Percentiles rank a stretch among this genome's conserved stretches.
These are phyloP conservation scores for Knipowitschia caucasica DNA, from an alignment of 2,797 vertebrate genomes.

Conservation along the genomic window DNA sequence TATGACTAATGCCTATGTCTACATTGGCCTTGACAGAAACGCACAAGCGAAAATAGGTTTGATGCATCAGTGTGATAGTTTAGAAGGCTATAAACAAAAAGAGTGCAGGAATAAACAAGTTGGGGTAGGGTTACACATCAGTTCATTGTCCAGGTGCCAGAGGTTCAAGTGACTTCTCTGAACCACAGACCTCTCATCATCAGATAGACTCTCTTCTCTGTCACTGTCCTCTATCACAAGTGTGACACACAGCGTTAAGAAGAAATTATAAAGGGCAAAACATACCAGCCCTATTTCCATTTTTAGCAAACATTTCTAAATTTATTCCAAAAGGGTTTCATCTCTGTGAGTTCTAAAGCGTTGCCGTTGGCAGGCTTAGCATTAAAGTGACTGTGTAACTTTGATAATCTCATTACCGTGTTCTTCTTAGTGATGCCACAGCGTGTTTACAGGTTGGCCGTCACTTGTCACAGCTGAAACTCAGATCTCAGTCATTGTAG, in stretches of 20 bases:
- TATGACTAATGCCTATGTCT: conserved; percentile 50
- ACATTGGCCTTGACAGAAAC: conserved; percentile 20
- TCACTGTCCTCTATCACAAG: conserved; percentile 34
- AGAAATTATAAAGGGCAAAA: conserved; percentile 27
- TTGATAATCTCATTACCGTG: conserved; percentile 71
- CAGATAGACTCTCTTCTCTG: conserved; percentile 57
- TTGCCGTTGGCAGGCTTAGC: conserved; percentile 32
- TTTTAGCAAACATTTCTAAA: conserved; percentile 48
- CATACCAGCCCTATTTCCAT: conserved; percentile 38
- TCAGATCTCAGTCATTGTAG: too few relatives aligned
- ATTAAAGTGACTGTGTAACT: conserved; percentile 35
- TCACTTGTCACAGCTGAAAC: conserved; percentile 50
- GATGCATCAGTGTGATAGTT: conserved; percentile 24
- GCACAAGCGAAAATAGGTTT: conserved; percentile 20
- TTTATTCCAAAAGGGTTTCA: conserved; percentile 29
- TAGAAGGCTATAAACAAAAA: conserved; percentile 58
- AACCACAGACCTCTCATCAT: conserved; percentile 75
- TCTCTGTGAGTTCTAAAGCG: conserved; percentile 21
- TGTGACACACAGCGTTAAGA: conserved; percentile 21
- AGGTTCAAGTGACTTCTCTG: conserved; percentile 81
- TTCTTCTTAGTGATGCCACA: conserved; percentile 68
- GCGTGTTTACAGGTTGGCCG: conserved; percentile 61
- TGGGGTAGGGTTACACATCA: conserved; percentile 77
- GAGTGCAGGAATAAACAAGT: conserved; percentile 60
- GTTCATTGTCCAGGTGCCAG: conserved; percentile 78